phyloP scores from a whole-genome alignment of 2,113 vertebrate species.

The Siniperca knerii region DNA sequence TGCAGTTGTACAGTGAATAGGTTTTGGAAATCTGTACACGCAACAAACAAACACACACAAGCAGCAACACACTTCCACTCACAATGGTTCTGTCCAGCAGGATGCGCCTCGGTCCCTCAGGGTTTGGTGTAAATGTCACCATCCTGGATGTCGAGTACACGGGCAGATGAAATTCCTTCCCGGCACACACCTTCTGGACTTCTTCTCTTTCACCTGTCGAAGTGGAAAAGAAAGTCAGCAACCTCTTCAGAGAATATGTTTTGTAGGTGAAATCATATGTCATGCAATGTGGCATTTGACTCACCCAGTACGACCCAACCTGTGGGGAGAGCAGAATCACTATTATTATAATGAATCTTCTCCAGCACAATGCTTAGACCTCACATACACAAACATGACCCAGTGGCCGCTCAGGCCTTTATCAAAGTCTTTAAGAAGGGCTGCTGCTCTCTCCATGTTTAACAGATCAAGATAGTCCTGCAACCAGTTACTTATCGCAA shows the following conservation, averaged over 20 bases:
- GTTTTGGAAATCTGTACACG: not conserved
- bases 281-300: slow-evolving; percentile 24
- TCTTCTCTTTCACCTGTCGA: slow-evolving; percentile 74
- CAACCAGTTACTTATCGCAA: no score
- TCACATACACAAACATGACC: not conserved
- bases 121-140: slow-evolving; percentile 74
- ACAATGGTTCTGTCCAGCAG: slow-evolving; percentile 78
- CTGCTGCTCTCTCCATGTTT: no score
- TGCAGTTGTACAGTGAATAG: slow-evolving; percentile 36
- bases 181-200: slow-evolving; percentile 68
- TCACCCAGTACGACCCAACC: slow-evolving; percentile 65
- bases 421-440: no score
- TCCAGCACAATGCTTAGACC: not conserved
- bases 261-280: not conserved
- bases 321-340: slow-evolving; percentile 27
- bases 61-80: slow-evolving; percentile 19
- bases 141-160: slow-evolving; percentile 76
- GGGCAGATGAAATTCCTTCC: slow-evolving; percentile 77
- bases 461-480: no score
- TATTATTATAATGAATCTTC: not conserved
- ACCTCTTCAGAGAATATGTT: not conserved
- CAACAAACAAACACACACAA: not conserved
- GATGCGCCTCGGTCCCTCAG: slow-evolving; percentile 51
- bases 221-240: not conserved
- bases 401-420: no score